Conservation (phyloP, 2,113 vertebrate genomes). For the Procavia capensis region DNA sequence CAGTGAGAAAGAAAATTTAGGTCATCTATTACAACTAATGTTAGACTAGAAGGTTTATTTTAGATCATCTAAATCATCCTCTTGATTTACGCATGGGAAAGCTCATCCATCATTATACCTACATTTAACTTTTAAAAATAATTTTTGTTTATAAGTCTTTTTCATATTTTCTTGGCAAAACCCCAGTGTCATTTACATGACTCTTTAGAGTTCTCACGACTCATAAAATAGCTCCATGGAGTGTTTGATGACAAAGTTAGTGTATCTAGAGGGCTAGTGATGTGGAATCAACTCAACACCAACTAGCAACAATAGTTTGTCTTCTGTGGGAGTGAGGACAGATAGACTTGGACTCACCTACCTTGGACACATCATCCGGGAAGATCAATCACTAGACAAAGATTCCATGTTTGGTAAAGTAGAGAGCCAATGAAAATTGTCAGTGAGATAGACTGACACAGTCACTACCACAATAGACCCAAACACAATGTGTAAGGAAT, state of each 20-base stretch:
- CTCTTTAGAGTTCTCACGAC: background rate
- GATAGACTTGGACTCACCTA: background rate
- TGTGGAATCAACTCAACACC: background rate
- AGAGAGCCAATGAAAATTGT: background rate
- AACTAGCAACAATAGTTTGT: background rate
- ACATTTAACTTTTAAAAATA: background rate
- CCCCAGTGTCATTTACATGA: background rate
- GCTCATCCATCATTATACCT: background rate
- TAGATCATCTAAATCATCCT: background rate
- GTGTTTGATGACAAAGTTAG: background rate
- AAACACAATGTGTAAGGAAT: background rate
- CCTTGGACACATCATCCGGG: background rate
- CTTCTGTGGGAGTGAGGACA: background rate
- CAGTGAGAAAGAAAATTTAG: background rate
- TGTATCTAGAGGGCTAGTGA: background rate
- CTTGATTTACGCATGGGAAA: background rate
- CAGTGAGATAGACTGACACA: background rate
- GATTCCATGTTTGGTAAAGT: background rate
- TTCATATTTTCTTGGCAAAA: slow-evolving; percentile 1
- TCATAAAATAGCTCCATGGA: background rate
- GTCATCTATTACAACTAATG: background rate
- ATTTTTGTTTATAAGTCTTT: background rate
- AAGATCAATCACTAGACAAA: background rate
- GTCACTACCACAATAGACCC: background rate
- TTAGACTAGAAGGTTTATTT: background rate